Evolutionary conservation across 2,888 invertebrate genomes (phyloP).

Genomic region (Pachliopta kotzebuea): DNA sequence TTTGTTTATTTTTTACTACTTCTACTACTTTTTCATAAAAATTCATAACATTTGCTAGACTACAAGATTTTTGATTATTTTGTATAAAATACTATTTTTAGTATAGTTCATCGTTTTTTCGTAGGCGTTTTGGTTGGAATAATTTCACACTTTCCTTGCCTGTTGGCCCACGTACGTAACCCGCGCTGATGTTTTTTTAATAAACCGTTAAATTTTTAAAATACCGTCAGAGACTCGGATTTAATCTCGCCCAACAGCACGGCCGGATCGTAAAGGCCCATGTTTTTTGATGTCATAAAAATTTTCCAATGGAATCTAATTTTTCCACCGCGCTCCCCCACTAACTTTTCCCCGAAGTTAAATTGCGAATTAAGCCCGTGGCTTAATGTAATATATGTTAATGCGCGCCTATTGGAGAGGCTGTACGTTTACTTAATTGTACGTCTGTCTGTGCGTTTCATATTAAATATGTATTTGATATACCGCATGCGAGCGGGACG

Average conservation of each 20-base stretch:
- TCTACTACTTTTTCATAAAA: too few relatives aligned
- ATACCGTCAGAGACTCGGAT: constrained; percentile 19
- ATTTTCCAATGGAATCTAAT: constrained; percentile 42
- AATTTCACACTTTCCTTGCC: constrained; percentile 6
- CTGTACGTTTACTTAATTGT: constrained; percentile 5
- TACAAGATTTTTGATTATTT: too few relatives aligned
- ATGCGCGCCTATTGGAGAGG: background rate
- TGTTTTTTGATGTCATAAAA: constrained; percentile 47
- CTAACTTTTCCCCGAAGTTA: constrained; percentile 17
- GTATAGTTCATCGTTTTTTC: background rate
- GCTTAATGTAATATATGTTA: constrained; percentile 14
- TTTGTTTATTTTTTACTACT: too few relatives aligned
- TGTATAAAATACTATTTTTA: too few relatives aligned
- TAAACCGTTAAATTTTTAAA: constrained; percentile 21
- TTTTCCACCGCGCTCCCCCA: constrained; percentile 8
- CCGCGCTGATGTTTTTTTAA: constrained; percentile 18
- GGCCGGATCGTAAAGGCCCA: constrained; percentile 51
- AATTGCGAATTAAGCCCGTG: constrained; percentile 19
- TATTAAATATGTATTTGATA: constrained; percentile 6
- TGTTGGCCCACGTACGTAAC: background rate
- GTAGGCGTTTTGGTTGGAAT: background rate
- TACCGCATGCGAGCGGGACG: background rate
- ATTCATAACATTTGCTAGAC: too few relatives aligned
- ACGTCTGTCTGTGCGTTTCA: constrained; percentile 2
- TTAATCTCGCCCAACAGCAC: constrained; percentile 33